Percentiles rank a stretch among this genome's conserved stretches.
Evolutionary conservation across 1,140 invertebrate genomes (phyloP).

Genomic region (Pomacea maculata): DNA sequence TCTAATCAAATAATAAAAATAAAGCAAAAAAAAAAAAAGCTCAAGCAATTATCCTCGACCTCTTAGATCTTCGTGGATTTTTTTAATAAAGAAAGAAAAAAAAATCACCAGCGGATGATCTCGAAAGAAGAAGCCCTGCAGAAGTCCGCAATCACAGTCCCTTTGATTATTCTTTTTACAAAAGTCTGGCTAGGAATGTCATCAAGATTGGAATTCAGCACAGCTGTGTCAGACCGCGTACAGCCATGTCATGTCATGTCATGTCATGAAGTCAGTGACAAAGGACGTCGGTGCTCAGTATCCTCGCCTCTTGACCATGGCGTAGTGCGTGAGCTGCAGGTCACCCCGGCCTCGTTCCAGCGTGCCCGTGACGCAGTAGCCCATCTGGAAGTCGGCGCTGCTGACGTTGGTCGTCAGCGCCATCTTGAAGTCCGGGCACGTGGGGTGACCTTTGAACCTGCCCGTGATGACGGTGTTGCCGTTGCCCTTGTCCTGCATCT

Average conservation of each 20-base stretch:
- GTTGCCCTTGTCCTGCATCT: slow-evolving; percentile 80
- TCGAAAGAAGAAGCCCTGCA: too few species aligned
- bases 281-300: slow-evolving; percentile 41
- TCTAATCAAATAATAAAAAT: too few species aligned
- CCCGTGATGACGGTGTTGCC: slow-evolving; percentile 82
- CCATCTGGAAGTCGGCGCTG: slow-evolving; percentile 85
- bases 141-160: too few species aligned
- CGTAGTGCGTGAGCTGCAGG: slow-evolving; percentile 86
- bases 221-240: not conserved
- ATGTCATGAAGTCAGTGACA: not conserved
- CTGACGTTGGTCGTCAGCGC: slow-evolving; percentile 81
- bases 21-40: too few species aligned
- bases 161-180: not conserved
- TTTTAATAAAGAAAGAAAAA: too few species aligned
- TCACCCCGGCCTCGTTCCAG: slow-evolving; percentile 81
- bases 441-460: slow-evolving; percentile 76
- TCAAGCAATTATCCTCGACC: too few species aligned
- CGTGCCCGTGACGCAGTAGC: slow-evolving; percentile 86
- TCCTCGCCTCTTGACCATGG: slow-evolving; percentile 78
- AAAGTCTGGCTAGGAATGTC: not conserved
- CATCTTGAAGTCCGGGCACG: slow-evolving; percentile 70
- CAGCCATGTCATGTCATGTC: not conserved
- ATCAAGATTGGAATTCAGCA: not conserved
- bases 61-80: too few species aligned
- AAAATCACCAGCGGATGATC: too few species aligned